Base-by-base conservation (phyloP, 1,140 invertebrate genomes). In the Penaeus chinensis region DNA sequence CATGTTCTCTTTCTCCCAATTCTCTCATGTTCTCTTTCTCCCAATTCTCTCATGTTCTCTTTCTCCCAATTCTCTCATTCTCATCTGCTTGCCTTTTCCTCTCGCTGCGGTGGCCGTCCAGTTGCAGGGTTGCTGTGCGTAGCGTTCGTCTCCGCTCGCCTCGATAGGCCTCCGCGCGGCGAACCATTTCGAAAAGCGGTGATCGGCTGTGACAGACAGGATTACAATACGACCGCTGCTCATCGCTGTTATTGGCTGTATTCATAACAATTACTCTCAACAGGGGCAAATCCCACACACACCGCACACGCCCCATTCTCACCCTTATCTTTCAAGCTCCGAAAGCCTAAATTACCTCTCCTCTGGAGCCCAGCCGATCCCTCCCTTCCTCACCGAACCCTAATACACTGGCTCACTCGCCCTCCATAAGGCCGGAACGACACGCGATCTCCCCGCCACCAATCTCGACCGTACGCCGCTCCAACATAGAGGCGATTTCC, bases 211-310 rank as follows among this genome's bases (percentile, higher is more conserved):
- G 83, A 27, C 60, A 84, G 42, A 60, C 60, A 24, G 69, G 79
- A 87, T 87, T 74, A 87, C 85, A 87, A 87, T 87, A 47, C 85
- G 65, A 62, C 80, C 42, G 81, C 69, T 87, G 85, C 85, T 87
- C 85, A 87, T 87, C 85, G 54, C 80, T 77, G 32, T 87, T 87
- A 87, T 87, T 87, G 85, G 80, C 85, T 82, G 69, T 87, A 87
- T 87, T 87, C 85, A 87, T 87, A 87, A 87, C 85, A 87, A 77
- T 27, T 19, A 37, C 27, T 61, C 54, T n/a, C 20, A 62, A 4
- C 27, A 65, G 76, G n/a, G 80, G 42, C 85, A 27, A 42, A 77
- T 76, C 47, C 78, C 63, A 74, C 65, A 82, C 69, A 20, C 1
- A 10, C 7, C 37, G n/a, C 63, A 71, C 63, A 8, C 65, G 24